Evolutionary conservation across 2,113 vertebrate genomes (phyloP).

Genomic region (Mola mola): DNA sequence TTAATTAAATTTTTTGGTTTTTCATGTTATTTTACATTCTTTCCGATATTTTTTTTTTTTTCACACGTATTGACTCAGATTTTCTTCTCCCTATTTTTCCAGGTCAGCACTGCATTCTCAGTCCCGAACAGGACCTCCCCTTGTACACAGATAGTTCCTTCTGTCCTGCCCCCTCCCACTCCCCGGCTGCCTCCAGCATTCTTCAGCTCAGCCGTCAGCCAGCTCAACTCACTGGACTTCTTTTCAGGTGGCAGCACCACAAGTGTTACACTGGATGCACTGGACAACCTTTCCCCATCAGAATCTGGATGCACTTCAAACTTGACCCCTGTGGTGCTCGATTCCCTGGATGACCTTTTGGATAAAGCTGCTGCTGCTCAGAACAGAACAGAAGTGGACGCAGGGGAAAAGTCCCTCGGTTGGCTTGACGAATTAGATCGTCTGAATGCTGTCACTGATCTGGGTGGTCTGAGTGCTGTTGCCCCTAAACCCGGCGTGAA

Average conservation of each 20-base stretch:
- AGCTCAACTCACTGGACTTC: conserved; percentile 80
- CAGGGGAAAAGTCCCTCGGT: conserved; percentile 14
- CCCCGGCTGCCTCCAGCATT: conserved; percentile 86
- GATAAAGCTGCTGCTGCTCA: background rate
- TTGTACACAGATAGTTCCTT: conserved; percentile 72
- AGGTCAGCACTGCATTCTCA: conserved; percentile 76
- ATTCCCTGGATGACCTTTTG: conserved; percentile 54
- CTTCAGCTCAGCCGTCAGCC: conserved; percentile 60
- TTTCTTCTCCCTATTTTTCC: conserved; percentile 6
- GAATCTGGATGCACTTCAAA: background rate
- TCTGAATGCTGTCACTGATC: background rate
- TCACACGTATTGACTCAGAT: background rate
- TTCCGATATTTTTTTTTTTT: background rate
- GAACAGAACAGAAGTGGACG: background rate
- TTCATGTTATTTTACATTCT: too few relatives aligned
- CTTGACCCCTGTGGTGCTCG: too few relatives aligned
- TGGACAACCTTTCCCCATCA: conserved; percentile 59
- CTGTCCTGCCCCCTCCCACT: conserved; percentile 80
- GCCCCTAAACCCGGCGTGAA: background rate
- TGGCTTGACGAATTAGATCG: conserved; percentile 38
- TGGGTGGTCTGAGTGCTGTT: background rate
- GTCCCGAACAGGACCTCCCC: conserved; percentile 63
- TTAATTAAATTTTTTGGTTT: too few relatives aligned
- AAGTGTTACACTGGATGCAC: conserved; percentile 45
- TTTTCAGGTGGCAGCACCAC: conserved; percentile 54